Evolutionary conservation across 2,888 invertebrate genomes (phyloP), one percentile per base, ranked within the genome.

Genomic region (Phengaris arion): DNA sequence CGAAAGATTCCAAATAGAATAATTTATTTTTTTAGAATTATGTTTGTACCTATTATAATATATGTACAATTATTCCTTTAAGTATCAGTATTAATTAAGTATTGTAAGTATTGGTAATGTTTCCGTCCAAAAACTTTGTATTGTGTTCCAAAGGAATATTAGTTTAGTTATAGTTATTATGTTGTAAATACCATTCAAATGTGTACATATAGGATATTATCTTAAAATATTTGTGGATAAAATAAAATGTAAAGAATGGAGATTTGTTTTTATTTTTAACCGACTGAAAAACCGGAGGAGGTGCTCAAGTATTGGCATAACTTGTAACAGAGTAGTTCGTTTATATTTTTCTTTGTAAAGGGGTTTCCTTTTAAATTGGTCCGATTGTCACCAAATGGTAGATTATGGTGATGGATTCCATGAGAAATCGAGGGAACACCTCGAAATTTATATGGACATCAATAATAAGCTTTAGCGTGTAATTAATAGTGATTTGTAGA

Each of bases 131-230:
- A 89, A 85, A 83, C 84, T 76, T 80, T 83, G 59, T 86, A 85
- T 85, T 88, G 85, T 87, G 87, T 91, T 93, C 93, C 93, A 93
- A 93, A 93, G 93, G 91, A 91, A 91, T 90, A 89, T 77, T 77
- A 79, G 69, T 68, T 59, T 75, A 81, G 79, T 79, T 81, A 46
- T 76, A 76, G 72, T 79, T 77, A 78, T 79, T 80, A 80, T 75
- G 79, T 79, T 79, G 55, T 74, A 57, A n/a, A 22, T 74, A 22
- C 35, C 59, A 72, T 70, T 68, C 15, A n/a, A 74, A 68, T 74
- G 48, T 75, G 75, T 75, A 75, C 55, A 75, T 75, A 76, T 6
- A 74, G 69, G 8, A 48, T 57, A 64, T 74, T 69, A 52, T 75
- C 12, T 45, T 64, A 35, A 45, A 35, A 64, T 13, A 64, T 64